Base-by-base conservation (phyloP, 2,797 vertebrate species). In the Oreochromis mossambicus region DNA sequence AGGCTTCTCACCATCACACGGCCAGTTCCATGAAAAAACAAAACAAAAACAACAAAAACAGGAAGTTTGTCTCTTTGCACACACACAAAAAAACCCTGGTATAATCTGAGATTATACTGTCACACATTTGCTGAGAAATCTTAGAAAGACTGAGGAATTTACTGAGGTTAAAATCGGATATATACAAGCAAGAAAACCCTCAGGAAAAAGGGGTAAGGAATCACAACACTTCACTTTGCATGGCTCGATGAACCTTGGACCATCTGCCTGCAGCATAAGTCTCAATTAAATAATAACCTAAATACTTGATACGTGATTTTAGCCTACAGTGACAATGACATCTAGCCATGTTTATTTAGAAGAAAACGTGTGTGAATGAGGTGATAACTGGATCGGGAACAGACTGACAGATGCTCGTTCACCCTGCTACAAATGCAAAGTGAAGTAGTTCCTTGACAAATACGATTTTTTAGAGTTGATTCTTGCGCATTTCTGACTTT, bases 11-110 rank as follows among this genome's bases (percentile, higher is more conserved):
- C 15, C 36, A 77, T 83, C 51, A 51, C 66, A 32, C 24, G 4
- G 9, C 81, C 77, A 51, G 61, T 54, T 79, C 1, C 55, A 32
- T 8, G 8, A 2, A 26, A 90, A 15, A 38, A 2, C 13, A 43
- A 43, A 68, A 14, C 7, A 41, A 43, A 38, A n/a, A 55, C 52
- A 7, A 80, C 83, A 83, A 80, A 48, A 82, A 38, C 11, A 81
- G 50, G 14, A 79, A 73, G 46, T 34, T 58, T 19, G 15, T 5
- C 15, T 86, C 56, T 58, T 34, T 58, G 15, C 29, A 32, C 55
- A 6, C 55, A 32, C 14, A 29, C 14, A 8, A 0, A 4, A 55
- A 56, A 56, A 1, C 0, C 8, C 56, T 3, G 6, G 21, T 73
- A 29, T 10, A 43, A 26, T 73, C 43, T 73, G 68, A 48, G 68